Evolutionary conservation across 2,888 invertebrate species (phyloP).

Genomic region (Hydraecia micacea): DNA sequence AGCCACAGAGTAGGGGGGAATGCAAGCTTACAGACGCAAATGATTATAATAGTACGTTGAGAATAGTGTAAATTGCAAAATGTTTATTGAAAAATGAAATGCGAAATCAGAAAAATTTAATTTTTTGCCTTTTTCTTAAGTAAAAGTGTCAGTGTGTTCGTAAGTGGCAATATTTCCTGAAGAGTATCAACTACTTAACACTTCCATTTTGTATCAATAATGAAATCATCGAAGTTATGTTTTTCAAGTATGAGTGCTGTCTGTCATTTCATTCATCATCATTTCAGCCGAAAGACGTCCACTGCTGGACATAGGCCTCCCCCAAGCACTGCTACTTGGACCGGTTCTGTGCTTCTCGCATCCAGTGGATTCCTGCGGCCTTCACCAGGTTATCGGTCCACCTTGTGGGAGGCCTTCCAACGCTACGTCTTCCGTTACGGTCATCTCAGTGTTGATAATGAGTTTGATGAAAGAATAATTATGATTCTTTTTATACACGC

Average conservation of each 20-base stretch:
- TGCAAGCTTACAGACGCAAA: conserved; percentile 15
- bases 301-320: too few relatives aligned
- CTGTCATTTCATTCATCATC: neutral
- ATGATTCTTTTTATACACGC: neutral
- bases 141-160: neutral
- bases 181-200: neutral
- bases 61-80: neutral
- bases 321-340: too few relatives aligned
- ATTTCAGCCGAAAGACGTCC: too few relatives aligned
- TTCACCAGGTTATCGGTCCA: too few relatives aligned
- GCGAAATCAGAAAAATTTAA: too few relatives aligned
- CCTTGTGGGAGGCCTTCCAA: too few relatives aligned
- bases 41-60: neutral
- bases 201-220: neutral
- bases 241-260: neutral
- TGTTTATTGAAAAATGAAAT: neutral
- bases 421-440: too few relatives aligned
- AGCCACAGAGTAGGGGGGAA: conserved; percentile 36
- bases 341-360: too few relatives aligned
- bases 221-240: neutral
- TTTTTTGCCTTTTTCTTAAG: neutral
- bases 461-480: neutral
- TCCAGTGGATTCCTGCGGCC: too few relatives aligned
- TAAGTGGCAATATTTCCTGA: neutral
- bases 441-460: neutral